Evolutionary conservation across 2,797 vertebrate genomes (phyloP), one percentile per base, ranked within the genome.

Genomic region (Buceros bicornis): DNA sequence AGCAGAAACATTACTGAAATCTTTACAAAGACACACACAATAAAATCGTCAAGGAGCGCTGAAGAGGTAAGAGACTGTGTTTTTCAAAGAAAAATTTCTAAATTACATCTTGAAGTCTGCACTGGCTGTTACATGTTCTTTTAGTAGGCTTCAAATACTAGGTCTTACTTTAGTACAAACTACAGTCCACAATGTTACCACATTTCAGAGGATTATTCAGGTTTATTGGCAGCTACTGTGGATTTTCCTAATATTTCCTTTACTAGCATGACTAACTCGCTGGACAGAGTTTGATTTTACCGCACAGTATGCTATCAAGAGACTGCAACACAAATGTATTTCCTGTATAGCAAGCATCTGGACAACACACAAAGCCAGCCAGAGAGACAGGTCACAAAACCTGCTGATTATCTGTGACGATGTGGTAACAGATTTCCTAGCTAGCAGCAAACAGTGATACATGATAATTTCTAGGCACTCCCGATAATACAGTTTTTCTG

Each of bases 331-430:
- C 17, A 60, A 72, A 72, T 24, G 17, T 62, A 50, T 78, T 94
- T 95, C 89, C 61, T 91, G 24, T 51, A 77, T 4, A 77, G 71
- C 16, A 85, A 64, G 62, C 48, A 94, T 66, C 64, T 73, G 81
- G 81, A 79, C 48, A 87, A 57, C 57, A 47, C 37, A 89, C 33
- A 91, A 51, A 78, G 35, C 24, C 79, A 93, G 82, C 2, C 24
- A 79, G 62, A 42, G 14, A 89, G 70, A 57, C 26, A 87, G 82
- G 43, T 77, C 90, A 89, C 73, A 90, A 82, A 89, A 94, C 93
- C 65, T 71, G 35, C 67, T 50, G 72, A 58, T 93, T 70, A 66
- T 65, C 33, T 8, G 5, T 10, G 12, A 51, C 58, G 45, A 1
- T 51, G 33, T 21, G 25, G 15, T 31, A 40, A 73, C 50, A 87